phyloP scores from a whole-genome alignment of 2,888 invertebrate species.

The Caenorhabditis zanzibari region DNA sequence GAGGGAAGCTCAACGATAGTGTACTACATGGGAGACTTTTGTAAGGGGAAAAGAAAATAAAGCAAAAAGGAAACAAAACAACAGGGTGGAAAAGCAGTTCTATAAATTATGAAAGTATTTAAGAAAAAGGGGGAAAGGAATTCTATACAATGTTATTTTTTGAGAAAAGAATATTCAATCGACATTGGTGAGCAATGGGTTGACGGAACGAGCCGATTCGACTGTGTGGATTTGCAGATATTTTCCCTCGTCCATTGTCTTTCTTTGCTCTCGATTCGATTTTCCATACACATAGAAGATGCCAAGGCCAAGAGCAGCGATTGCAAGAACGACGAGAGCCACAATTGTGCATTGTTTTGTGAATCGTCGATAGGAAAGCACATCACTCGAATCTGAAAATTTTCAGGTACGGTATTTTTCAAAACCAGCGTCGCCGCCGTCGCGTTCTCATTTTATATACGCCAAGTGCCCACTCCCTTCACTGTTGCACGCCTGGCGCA shows the following conservation, averaged over 20 bases:
- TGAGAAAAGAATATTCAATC: constrained; percentile 14
- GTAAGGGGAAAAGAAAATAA: background rate
- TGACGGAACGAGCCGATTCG: constrained; percentile 54
- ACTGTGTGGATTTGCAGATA: constrained; percentile 59
- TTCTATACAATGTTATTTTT: background rate
- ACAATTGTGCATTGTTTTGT: background rate
- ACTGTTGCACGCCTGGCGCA: too few relatives aligned
- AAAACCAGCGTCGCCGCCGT: too few relatives aligned
- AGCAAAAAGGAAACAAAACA: background rate
- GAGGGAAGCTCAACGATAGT: background rate
- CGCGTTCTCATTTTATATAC: too few relatives aligned
- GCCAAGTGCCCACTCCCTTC: too few relatives aligned
- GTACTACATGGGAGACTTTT: constrained; percentile 1
- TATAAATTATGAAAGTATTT: constrained; percentile 25
- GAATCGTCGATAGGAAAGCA: background rate
- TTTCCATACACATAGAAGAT: constrained; percentile 18
- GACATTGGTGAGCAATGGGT: constrained; percentile 43
- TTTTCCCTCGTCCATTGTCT: constrained; percentile 37
- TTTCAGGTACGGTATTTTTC: background rate
- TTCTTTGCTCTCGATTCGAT: background rate
- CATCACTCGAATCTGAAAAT: constrained; percentile 52
- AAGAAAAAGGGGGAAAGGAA: background rate
- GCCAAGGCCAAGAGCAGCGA: constrained; percentile 21
- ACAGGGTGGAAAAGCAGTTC: background rate
- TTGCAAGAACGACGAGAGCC: background rate